These are phyloP conservation scores for Drosophila tsacasi DNA, from an alignment of 1,140 invertebrate genomes.

Conservation along the genomic window DNA sequence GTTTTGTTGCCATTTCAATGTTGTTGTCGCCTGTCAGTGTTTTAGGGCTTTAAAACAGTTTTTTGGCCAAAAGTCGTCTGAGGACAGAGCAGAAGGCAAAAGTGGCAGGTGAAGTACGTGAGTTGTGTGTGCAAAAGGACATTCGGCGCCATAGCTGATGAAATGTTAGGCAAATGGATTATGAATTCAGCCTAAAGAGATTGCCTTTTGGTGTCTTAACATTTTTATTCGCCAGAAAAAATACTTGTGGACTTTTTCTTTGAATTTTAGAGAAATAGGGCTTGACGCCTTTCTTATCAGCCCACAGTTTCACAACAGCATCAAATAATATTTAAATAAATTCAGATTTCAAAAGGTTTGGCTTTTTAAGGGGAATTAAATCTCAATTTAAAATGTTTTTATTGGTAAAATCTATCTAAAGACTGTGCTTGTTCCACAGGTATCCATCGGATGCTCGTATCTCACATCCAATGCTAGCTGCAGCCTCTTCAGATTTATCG, in stretches of 20 bases:
- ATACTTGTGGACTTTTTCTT: slow-evolving; percentile 1
- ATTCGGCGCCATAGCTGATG: slow-evolving; percentile 33
- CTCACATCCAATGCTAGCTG: not conserved
- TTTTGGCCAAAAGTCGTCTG: slow-evolving; percentile 43
- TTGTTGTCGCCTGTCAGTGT: slow-evolving; percentile 54
- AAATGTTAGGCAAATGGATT: slow-evolving; percentile 52
- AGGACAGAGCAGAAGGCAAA: slow-evolving; percentile 46
- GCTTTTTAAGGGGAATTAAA: not conserved
- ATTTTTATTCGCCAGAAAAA: slow-evolving; percentile 6
- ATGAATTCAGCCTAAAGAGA: slow-evolving; percentile 49
- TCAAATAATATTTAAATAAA: not conserved
- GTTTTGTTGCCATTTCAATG: slow-evolving; percentile 36
- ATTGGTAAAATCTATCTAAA: not conserved
- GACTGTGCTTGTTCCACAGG: too few species aligned
- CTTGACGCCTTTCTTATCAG: not conserved
- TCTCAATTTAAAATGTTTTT: not conserved
- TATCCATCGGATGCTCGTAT: not conserved
- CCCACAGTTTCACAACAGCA: not conserved
- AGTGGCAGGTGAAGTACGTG: slow-evolving; percentile 65
- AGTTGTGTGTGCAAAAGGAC: slow-evolving; percentile 43
- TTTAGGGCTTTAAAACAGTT: slow-evolving; percentile 57
- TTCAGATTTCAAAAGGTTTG: not conserved
- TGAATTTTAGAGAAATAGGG: not conserved
- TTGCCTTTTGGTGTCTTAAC: slow-evolving; percentile 23
- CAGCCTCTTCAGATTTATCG: not conserved